Evolutionary conservation across 2,888 invertebrate species (phyloP).

Genomic region (Cyclophora punctaria): DNA sequence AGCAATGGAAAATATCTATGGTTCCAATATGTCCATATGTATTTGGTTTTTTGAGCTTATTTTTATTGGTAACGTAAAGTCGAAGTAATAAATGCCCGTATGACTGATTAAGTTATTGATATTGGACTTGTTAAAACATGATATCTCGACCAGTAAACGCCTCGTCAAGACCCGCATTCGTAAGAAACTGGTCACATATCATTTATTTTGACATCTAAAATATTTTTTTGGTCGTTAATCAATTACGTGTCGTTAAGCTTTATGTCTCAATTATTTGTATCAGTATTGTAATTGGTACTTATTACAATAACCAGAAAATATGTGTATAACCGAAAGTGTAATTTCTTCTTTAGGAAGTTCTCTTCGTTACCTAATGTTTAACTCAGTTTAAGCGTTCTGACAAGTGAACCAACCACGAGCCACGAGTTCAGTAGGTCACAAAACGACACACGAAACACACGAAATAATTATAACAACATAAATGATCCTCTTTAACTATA

Average conservation of each 20-base stretch:
- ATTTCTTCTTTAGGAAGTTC: too few species aligned
- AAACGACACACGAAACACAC: too few species aligned
- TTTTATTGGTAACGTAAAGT: constrained; percentile 4
- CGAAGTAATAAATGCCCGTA: constrained; percentile 46
- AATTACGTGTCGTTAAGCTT: constrained; percentile 55
- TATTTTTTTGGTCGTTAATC: constrained; percentile 52
- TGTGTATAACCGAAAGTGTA: too few species aligned
- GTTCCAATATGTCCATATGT: too few species aligned
- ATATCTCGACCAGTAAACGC: constrained; percentile 26
- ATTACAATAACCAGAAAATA: too few species aligned
- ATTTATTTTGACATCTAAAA: constrained; percentile 63
- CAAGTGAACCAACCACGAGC: too few species aligned
- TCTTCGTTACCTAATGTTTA: too few species aligned
- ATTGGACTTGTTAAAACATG: constrained; percentile 52
- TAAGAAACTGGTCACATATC: constrained; percentile 58
- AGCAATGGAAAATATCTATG: too few species aligned
- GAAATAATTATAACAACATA: too few species aligned
- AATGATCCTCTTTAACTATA: not conserved
- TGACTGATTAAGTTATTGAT: constrained; percentile 40
- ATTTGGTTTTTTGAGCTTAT: too few species aligned
- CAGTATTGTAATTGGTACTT: not conserved
- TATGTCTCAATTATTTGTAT: constrained; percentile 45
- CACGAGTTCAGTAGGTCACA: too few species aligned
- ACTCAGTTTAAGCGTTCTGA: too few species aligned
- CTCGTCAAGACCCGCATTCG: constrained; percentile 59